Evolutionary conservation across 1,140 invertebrate species (phyloP).

Genomic region (Grapholita molesta): DNA sequence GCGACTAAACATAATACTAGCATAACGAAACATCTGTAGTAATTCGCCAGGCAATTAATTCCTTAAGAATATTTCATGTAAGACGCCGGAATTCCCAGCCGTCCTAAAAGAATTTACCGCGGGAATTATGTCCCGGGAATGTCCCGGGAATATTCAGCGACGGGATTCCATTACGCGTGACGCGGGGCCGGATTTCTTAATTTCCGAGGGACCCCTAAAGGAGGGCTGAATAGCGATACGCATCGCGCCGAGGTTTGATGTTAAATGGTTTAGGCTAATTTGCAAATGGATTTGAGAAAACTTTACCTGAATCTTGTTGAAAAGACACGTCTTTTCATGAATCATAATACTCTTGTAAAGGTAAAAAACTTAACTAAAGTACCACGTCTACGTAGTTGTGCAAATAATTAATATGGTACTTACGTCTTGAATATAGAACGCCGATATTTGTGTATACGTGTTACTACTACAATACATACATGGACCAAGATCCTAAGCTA

Average conservation of each 20-base stretch:
- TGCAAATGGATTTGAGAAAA: background rate
- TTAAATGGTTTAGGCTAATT: background rate
- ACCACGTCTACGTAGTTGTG: too few species aligned
- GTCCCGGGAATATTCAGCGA: background rate
- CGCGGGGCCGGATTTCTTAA: slow-evolving; percentile 7
- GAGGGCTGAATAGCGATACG: background rate
- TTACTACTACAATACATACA: too few species aligned
- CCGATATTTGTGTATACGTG: too few species aligned
- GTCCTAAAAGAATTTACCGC: background rate
- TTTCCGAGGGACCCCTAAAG: background rate
- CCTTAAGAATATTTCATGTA: slow-evolving; percentile 1
- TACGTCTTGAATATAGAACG: too few species aligned
- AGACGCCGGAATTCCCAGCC: background rate
- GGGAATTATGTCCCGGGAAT: slow-evolving; percentile 14
- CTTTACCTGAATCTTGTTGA: background rate
- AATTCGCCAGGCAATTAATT: background rate
- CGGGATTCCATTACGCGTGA: slow-evolving; percentile 7
- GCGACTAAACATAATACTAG: background rate
- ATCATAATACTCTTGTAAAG: background rate
- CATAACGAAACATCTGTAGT: background rate
- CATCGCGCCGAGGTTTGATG: background rate
- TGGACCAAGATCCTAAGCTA: too few species aligned
- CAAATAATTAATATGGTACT: too few species aligned
- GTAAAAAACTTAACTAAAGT: background rate
- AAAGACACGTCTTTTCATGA: too few species aligned